A percentile compares a stretch with the other conserved stretches of the same genome.
phyloP scores from a whole-genome alignment of 2,797 vertebrate genomes.

The Lutjanus campechanus region DNA sequence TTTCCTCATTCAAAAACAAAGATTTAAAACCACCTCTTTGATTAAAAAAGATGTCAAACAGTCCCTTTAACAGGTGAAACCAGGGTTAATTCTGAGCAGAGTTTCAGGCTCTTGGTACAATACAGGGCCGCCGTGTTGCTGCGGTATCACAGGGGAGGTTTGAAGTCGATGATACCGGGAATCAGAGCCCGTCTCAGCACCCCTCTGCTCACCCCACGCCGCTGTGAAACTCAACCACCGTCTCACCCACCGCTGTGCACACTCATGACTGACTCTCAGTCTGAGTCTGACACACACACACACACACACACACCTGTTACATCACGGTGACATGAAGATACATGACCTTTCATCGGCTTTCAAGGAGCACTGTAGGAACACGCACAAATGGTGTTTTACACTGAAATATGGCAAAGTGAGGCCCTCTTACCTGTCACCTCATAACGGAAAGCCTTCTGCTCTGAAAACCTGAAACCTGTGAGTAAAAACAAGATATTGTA shows the following conservation, averaged over 20 bases:
- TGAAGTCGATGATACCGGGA: constrained; percentile 77
- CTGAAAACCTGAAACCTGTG: neutral
- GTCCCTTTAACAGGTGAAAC: constrained; percentile 54
- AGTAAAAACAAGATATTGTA: constrained; percentile 14
- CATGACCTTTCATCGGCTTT: constrained; percentile 73
- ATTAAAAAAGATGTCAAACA: constrained; percentile 60
- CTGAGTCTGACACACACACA: constrained; percentile 79
- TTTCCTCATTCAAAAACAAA: constrained; percentile 14
- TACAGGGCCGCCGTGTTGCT: constrained; percentile 75
- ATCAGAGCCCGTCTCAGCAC: constrained; percentile 63
- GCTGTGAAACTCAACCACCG: constrained; percentile 78
- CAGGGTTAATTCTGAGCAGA: constrained; percentile 34
- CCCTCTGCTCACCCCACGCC: constrained; percentile 69
- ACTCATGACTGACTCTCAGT: constrained; percentile 87
- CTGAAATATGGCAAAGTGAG: neutral
- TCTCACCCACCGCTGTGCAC: constrained; percentile 72
- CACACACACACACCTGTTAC: constrained; percentile 53
- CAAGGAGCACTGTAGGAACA: constrained; percentile 34
- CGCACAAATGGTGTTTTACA: neutral
- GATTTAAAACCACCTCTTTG: constrained; percentile 23
- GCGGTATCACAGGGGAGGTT: constrained; percentile 83
- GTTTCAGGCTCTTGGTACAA: constrained; percentile 79
- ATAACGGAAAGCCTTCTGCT: constrained; percentile 8
- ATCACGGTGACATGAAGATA: constrained; percentile 57
- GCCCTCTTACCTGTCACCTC: neutral